phyloP scores from a whole-genome alignment of 2,888 invertebrate species.

The Drosophila lacicola region DNA sequence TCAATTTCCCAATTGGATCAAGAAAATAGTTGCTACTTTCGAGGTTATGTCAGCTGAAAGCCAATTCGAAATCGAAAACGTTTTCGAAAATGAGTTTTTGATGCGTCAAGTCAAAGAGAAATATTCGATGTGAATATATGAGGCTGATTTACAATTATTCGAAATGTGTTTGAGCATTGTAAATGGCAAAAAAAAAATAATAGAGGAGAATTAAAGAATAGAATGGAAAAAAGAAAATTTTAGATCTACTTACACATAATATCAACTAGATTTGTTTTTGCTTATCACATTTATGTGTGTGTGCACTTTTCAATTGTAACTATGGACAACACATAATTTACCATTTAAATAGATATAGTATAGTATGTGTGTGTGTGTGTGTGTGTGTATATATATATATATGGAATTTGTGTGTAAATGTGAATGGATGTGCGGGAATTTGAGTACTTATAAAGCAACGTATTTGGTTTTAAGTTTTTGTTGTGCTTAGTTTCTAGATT shows the following conservation, averaged over 20 bases:
- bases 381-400: not conserved
- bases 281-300: slow-evolving; percentile 33
- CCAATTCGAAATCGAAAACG: slow-evolving; percentile 9
- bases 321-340: slow-evolving; percentile 42
- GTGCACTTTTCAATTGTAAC: slow-evolving; percentile 30
- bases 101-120: not conserved
- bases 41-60: slow-evolving; percentile 6
- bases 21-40: slow-evolving; percentile 1
- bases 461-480: slow-evolving; percentile 5
- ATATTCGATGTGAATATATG: not conserved
- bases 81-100: slow-evolving; percentile 4
- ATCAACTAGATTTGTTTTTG: slow-evolving; percentile 34
- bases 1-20: not conserved
- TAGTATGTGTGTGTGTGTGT: not conserved
- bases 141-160: slow-evolving; percentile 33
- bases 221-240: slow-evolving; percentile 15
- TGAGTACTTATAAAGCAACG: slow-evolving; percentile 20
- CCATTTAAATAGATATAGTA: slow-evolving; percentile 13
- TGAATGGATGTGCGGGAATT: slow-evolving; percentile 16
- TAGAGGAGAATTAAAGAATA: no score
- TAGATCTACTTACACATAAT: slow-evolving; percentile 42
- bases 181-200: slow-evolving; percentile 4
- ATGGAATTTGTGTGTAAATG: slow-evolving; percentile 7
- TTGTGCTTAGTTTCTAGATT: slow-evolving; percentile 41
- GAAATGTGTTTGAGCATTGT: slow-evolving; percentile 16